Evolutionary conservation across 2,888 invertebrate species (phyloP).

Genomic region (Choreutis nemorana): DNA sequence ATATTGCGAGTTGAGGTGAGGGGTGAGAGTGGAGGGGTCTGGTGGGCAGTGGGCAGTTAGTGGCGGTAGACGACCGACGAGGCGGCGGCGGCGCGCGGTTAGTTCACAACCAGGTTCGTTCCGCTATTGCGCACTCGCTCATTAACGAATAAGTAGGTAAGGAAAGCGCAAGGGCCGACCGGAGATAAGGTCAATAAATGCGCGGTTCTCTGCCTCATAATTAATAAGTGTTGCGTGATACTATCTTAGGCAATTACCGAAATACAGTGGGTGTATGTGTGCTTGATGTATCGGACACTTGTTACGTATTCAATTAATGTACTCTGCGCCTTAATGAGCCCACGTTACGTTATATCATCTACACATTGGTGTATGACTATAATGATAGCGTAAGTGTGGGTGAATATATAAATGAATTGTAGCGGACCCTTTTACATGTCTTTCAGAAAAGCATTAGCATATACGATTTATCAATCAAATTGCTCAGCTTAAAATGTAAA

Average conservation of each 20-base stretch:
- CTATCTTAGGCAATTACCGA: constrained; percentile 45
- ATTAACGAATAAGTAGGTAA: constrained; percentile 40
- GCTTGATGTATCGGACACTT: constrained; percentile 28
- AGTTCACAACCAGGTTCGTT: constrained; percentile 41
- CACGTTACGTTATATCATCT: too few relatives aligned
- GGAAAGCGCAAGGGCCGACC: constrained; percentile 46
- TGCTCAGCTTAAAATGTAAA: too few relatives aligned
- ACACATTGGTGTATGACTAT: constrained; percentile 1
- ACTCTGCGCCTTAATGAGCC: constrained; percentile 25
- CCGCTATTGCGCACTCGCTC: constrained; percentile 36
- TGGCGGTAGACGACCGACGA: constrained; percentile 1
- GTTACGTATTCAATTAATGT: constrained; percentile 32
- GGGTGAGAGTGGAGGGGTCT: background rate
- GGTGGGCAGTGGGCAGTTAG: background rate
- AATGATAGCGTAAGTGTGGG: background rate
- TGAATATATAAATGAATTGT: too few relatives aligned
- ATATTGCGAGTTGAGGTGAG: background rate
- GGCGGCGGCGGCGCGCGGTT: constrained; percentile 9
- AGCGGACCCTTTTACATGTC: too few relatives aligned
- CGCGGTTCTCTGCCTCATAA: constrained; percentile 45
- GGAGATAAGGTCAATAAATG: constrained; percentile 62
- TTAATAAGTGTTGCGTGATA: constrained; percentile 48
- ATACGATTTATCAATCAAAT: too few relatives aligned
- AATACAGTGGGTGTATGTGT: constrained; percentile 26
- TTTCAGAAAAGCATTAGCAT: too few relatives aligned